Evolutionary conservation across 2,797 vertebrate species (phyloP).

Genomic region (Lycodopsis pacificus): DNA sequence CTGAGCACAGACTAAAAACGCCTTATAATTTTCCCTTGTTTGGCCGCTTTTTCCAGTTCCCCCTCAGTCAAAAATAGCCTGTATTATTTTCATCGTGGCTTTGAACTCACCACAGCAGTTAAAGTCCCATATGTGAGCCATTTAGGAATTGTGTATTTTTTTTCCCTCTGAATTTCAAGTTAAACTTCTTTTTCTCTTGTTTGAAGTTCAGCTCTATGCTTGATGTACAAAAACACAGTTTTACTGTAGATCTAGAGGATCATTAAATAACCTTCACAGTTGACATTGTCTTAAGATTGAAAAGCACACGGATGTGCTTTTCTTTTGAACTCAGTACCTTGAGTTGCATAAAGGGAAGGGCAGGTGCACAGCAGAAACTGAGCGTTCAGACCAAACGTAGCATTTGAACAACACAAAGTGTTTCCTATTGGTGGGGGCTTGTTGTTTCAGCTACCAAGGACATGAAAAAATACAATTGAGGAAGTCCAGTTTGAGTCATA

Average conservation of each 20-base stretch:
- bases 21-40: constrained; percentile 86
- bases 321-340: background rate
- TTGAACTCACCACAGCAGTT: constrained; percentile 85
- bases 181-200: constrained; percentile 58
- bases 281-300: background rate
- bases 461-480: constrained; percentile 1
- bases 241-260: constrained; percentile 24
- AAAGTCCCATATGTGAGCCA: constrained; percentile 82
- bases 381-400: background rate
- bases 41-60: constrained; percentile 78
- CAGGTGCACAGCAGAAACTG: constrained; percentile 27
- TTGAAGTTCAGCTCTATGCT: constrained; percentile 47
- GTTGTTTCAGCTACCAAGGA: background rate
- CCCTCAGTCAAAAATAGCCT: constrained; percentile 81
- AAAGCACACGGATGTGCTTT: constrained; percentile 2
- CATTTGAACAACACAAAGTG: background rate
- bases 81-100: constrained; percentile 85
- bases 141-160: constrained; percentile 80
- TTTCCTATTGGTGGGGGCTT: background rate
- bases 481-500: constrained; percentile 27
- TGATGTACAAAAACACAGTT: constrained; percentile 46
- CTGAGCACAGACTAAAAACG: constrained; percentile 64
- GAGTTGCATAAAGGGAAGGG: background rate
- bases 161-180: constrained; percentile 65
- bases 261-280: constrained; percentile 24